Conservation (phyloP, 2,113 vertebrate species). For the Phalacrocorax pelagicus region DNA sequence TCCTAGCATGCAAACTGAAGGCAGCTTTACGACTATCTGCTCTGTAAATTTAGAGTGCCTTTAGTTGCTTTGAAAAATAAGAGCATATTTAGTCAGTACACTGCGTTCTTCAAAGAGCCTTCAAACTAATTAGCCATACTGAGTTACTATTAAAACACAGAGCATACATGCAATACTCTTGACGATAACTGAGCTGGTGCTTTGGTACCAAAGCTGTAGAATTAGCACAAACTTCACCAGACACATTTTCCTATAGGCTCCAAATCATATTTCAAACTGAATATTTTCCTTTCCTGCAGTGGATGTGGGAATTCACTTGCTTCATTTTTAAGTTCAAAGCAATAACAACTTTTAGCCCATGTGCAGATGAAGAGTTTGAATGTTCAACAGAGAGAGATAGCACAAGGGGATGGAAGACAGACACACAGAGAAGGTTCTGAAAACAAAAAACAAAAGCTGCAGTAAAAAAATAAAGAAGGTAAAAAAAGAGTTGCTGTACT, state of each 20-base stretch:
- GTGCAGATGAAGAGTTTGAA: constrained; percentile 33
- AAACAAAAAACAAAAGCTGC: background rate
- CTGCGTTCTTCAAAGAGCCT: constrained; percentile 46
- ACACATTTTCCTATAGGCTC: constrained; percentile 53
- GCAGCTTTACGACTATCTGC: constrained; percentile 32
- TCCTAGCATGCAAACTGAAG: constrained; percentile 6
- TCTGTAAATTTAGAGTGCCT: constrained; percentile 49
- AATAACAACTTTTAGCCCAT: constrained; percentile 7
- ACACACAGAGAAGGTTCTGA: background rate
- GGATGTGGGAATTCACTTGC: constrained; percentile 47
- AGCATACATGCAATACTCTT: constrained; percentile 34
- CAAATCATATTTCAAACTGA: constrained; percentile 36
- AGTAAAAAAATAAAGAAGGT: background rate
- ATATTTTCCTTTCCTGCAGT: background rate
- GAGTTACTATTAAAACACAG: constrained; percentile 26
- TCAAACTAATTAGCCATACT: constrained; percentile 49
- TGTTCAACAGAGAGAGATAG: background rate
- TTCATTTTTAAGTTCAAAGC: constrained; percentile 53
- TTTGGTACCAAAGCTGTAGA: constrained; percentile 5
- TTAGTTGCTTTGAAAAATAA: constrained; percentile 52
- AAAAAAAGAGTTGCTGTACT: background rate
- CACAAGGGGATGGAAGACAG: background rate
- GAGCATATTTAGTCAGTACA: constrained; percentile 37
- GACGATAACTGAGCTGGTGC: background rate
- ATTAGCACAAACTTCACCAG: constrained; percentile 43